phyloP scores from a whole-genome alignment of 2,113 vertebrate genomes.

The Crotophaga sulcirostris region DNA sequence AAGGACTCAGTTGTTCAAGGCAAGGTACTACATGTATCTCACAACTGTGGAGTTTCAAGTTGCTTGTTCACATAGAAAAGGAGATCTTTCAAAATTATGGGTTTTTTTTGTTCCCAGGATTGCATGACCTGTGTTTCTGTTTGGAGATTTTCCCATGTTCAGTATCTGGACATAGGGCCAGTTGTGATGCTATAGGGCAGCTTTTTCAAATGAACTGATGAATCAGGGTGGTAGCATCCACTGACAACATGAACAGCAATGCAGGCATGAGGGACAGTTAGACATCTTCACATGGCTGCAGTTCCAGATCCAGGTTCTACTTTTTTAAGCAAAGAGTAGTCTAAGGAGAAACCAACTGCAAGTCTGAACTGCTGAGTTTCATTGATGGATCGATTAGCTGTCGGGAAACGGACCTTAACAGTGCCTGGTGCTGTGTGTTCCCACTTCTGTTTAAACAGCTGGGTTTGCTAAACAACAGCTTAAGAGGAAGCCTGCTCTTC shows the following conservation, averaged over 20 bases:
- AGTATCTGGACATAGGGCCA: neutral
- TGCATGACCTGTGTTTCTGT: neutral
- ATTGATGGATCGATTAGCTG: neutral
- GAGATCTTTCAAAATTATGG: neutral
- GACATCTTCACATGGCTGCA: rapidly evolving
- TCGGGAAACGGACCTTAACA: neutral
- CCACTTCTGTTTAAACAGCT: slow-evolving; percentile 55
- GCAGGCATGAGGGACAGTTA: neutral
- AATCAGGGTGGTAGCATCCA: neutral
- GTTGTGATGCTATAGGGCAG: neutral
- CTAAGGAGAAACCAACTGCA: neutral
- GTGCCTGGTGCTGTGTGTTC: neutral
- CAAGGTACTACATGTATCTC: neutral
- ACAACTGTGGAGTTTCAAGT: neutral
- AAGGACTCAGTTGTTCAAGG: neutral
- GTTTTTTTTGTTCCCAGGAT: neutral
- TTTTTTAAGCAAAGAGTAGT: neutral
- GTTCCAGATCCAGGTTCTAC: neutral
- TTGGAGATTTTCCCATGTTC: neutral
- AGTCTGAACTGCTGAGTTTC: neutral
- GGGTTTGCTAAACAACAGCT: slow-evolving; percentile 30
- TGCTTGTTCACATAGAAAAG: neutral
- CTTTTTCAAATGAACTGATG: neutral
- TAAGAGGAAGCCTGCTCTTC: neutral
- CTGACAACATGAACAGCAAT: neutral